A percentile compares a stretch with the other conserved stretches of the same genome.
phyloP scores from a whole-genome alignment of 2,113 vertebrate genomes.

The Rhegmatorhina hoffmannsi region DNA sequence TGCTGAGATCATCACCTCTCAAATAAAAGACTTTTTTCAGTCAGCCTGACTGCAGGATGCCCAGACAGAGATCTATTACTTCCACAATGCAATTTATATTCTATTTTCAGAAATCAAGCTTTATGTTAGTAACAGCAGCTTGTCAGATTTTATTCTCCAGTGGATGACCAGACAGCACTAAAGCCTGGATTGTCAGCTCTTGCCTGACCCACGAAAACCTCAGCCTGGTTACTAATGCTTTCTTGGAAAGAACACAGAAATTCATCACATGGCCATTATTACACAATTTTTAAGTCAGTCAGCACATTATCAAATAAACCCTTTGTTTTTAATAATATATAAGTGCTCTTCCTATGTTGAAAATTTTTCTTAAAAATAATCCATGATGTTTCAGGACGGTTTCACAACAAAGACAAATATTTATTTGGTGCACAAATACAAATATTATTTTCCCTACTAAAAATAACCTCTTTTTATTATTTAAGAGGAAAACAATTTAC shows the following conservation, averaged over 20 bases:
- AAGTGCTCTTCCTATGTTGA: neutral
- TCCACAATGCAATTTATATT: slow-evolving; percentile 45
- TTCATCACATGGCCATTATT: neutral
- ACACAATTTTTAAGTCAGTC: neutral
- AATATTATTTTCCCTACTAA: neutral
- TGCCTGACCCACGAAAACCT: neutral
- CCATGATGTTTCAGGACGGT: neutral
- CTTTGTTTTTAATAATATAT: neutral
- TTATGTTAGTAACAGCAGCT: slow-evolving; percentile 25
- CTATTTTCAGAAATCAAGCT: slow-evolving; percentile 55
- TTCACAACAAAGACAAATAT: neutral
- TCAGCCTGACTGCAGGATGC: slow-evolving; percentile 48
- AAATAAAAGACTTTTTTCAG: slow-evolving; percentile 53
- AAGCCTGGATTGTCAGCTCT: neutral
- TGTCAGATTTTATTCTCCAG: neutral
- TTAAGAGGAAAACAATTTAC: neutral
- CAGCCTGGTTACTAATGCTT: neutral
- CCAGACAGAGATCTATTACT: slow-evolving; percentile 57
- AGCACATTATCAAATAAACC: neutral
- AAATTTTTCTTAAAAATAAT: neutral
- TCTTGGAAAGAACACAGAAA: slow-evolving; percentile 34
- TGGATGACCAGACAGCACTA: neutral
- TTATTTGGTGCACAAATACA: neutral
- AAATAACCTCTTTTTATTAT: neutral
- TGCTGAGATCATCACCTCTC: slow-evolving; percentile 56